Evolutionary conservation across 30 jellyfish, hydroid and myxozoan species (phyloP).

Genomic region (Nemopilema nomurai): DNA sequence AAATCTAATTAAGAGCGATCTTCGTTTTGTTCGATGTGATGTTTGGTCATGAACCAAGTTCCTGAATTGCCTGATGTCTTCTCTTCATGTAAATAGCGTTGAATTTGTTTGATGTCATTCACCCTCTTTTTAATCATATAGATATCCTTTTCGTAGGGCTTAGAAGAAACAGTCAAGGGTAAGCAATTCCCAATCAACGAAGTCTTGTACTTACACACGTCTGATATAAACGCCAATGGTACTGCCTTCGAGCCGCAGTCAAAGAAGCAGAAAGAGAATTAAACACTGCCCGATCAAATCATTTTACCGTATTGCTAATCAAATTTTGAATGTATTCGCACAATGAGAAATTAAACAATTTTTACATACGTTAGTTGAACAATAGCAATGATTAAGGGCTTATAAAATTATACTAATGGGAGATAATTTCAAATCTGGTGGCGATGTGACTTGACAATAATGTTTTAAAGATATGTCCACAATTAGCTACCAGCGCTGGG

Average conservation of each 20-base stretch:
- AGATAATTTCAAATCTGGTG: neutral
- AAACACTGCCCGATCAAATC: neutral
- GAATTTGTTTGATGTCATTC: no score
- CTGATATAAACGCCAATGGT: constrained; percentile 36
- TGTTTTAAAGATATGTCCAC: no score
- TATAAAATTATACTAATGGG: neutral
- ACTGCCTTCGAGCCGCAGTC: constrained; percentile 22
- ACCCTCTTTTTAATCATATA: no score
- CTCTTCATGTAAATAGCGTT: no score
- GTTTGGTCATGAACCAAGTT: no score
- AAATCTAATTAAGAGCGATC: no score
- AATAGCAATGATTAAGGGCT: neutral
- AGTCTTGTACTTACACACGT: constrained; percentile 17
- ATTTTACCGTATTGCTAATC: neutral
- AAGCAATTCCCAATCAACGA: constrained; percentile 34
- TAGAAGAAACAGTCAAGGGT: constrained; percentile 31
- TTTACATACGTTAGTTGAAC: neutral
- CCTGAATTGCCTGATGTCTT: no score
- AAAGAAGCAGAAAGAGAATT: constrained; percentile 47
- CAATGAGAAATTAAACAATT: neutral
- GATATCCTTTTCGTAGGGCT: constrained; percentile 13
- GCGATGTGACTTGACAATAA: no score
- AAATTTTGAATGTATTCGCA: neutral
- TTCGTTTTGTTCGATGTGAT: no score
- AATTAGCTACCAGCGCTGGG: no score